These are phyloP conservation scores for Diglossa brunneiventris DNA, from an alignment of 2,113 vertebrate species.

Conservation along the genomic window DNA sequence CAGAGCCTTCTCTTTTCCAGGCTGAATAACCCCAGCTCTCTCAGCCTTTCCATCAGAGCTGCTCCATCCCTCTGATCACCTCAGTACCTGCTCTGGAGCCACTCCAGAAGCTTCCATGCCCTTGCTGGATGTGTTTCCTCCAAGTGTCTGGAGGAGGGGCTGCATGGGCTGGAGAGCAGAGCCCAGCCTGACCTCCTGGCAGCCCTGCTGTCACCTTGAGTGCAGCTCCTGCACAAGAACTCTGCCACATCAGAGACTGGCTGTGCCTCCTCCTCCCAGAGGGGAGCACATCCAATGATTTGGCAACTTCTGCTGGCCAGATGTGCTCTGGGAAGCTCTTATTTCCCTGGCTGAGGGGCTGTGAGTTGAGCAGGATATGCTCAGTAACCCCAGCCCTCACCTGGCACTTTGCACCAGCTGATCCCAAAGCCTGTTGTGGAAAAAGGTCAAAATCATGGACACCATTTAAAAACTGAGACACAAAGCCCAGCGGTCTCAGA, in stretches of 20 bases:
- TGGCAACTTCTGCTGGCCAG: not conserved
- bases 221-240: not conserved
- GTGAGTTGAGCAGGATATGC: not conserved
- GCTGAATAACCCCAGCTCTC: not conserved
- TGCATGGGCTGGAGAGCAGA: not conserved
- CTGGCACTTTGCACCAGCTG: not conserved
- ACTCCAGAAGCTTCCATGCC: not conserved
- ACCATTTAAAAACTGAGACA: not conserved
- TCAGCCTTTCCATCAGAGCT: not conserved
- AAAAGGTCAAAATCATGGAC: not conserved
- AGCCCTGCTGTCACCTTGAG: not conserved
- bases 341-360: not conserved
- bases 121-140: not conserved
- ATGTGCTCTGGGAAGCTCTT: not conserved
- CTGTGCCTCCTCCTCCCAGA: not conserved
- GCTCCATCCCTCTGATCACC: not conserved
- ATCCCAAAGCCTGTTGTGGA: not conserved
- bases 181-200: not conserved
- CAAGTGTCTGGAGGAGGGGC: not conserved
- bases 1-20: not conserved
- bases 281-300: not conserved
- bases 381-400: not conserved
- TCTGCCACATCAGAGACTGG: not conserved
- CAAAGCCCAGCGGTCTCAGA: not conserved
- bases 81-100: not conserved